Base-by-base conservation (phyloP, 1,140 invertebrate species). In the Macrobrachium rosenbergii region DNA sequence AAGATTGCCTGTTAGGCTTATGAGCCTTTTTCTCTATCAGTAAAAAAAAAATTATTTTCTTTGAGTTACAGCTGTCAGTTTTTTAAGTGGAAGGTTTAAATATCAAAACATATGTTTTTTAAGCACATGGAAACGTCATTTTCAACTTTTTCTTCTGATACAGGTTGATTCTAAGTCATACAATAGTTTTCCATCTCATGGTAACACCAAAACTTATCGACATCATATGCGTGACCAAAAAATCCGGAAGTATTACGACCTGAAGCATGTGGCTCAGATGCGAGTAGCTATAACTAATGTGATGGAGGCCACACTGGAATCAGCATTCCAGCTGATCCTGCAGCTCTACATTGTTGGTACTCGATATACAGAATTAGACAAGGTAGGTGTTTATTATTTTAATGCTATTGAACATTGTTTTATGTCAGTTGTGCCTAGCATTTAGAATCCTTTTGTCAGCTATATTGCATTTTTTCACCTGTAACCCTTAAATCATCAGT, bases 211-310 rank as follows among this genome's bases (percentile, higher is more conserved):
- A 73, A 90, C 89, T 2, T 90, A 90, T 45, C 87, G 89, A 12
- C 89, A 90, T 67, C 87, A 88, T 83, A 84, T 88, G 80, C 52
- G 87, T 52, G 89, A 90, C 82, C 83, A 84, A 87, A 86, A 90
- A 64, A 90, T 90, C n/a, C 83, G 89, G 17, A 90, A 90, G 73
- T 90, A 88, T 73, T 90, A 90, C 64, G 89, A 90, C 63, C 76
- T 90, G 69, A 90, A 90, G 72, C 89, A 90, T 59, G 89, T 90
- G 28, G 89, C 89, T 5, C 89, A 90, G 59, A 90, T 90, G 89
- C 58, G 89, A 11, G 89, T 90, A 45, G 89, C 89, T 16, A 90
- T 90, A 77, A 90, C 89, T 43, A 90, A 90, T 28, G 89, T 90
- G 67, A 90, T 90, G 89, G 89, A 90, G 75, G 89, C 89, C 17